A percentile compares a stretch with the other conserved stretches of the same genome.
phyloP scores from a whole-genome alignment of 2,113 vertebrate species.

The Mastomys natalensis region DNA sequence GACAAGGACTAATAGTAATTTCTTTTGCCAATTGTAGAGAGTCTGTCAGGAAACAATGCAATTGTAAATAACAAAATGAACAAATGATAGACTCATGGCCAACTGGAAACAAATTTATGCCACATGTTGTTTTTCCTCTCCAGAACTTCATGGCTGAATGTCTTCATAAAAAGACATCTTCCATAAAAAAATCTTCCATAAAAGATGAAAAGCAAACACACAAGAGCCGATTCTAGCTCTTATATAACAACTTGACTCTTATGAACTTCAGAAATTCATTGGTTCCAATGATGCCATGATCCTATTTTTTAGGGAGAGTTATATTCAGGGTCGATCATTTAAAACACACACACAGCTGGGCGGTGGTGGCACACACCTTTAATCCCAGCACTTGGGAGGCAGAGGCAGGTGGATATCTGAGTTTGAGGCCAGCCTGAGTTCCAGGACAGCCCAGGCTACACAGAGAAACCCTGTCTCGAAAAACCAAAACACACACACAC shows the following conservation, averaged over 20 bases:
- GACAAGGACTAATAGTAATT: background rate
- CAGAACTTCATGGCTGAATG: background rate
- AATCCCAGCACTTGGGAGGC: too few relatives aligned
- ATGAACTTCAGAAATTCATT: background rate
- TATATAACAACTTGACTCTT: background rate
- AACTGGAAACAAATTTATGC: background rate
- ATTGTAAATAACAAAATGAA: background rate
- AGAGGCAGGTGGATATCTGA: too few relatives aligned
- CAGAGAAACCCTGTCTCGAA: too few relatives aligned
- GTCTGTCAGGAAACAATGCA: background rate
- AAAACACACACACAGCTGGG: too few relatives aligned
- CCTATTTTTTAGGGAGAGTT: background rate
- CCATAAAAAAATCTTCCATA: too few relatives aligned
- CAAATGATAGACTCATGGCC: background rate
- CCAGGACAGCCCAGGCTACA: too few relatives aligned
- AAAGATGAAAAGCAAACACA: background rate
- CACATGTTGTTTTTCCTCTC: background rate
- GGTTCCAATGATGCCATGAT: background rate
- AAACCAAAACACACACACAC: too few relatives aligned
- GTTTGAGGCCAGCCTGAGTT: too few relatives aligned
- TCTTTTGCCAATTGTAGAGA: background rate
- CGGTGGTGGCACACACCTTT: too few relatives aligned
- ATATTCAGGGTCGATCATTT: background rate
- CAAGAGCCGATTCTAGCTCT: background rate
- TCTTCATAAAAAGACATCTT: background rate